Evolutionary conservation across 2,888 invertebrate species (phyloP), one percentile per base, ranked within the genome.

Genomic region (Brachyptera risi): DNA sequence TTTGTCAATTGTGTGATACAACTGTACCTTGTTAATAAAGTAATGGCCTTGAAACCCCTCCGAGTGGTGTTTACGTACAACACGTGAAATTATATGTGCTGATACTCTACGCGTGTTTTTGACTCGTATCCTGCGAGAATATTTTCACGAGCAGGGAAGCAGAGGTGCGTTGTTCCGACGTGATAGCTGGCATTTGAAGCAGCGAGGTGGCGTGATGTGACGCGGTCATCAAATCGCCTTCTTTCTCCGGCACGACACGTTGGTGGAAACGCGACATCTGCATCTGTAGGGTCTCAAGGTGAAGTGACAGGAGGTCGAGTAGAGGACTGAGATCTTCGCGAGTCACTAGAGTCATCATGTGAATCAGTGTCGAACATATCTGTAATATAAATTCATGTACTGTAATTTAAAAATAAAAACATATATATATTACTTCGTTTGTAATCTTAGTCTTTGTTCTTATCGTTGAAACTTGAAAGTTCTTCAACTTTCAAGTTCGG

Each of bases 361-460:
- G 90, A 26, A 87, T 82, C 4, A 92, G 75, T 0, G 90, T 84
- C 23, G 87, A 77, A 72, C 91, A 91, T 5, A 91, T 76, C 85
- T 89, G 73, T 54, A 80, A 80, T 66, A 65, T 31, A 31, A 31
- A n/a, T n/a, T n/a, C n/a, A n/a, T n/a, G n/a, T n/a, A n/a, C n/a
- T n/a, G n/a, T n/a, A n/a, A n/a, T n/a, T n/a, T n/a, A n/a, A n/a
- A n/a, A n/a, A n/a, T n/a, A n/a, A n/a, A n/a, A n/a, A n/a, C n/a
- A n/a, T n/a, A n/a, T n/a, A n/a, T n/a, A n/a, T n/a, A n/a, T n/a
- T n/a, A n/a, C n/a, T n/a, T n/a, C n/a, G n/a, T n/a, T n/a, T n/a
- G n/a, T n/a, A n/a, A n/a, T n/a, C n/a, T n/a, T n/a, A n/a, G n/a
- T n/a, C n/a, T n/a, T n/a, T n/a, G n/a, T n/a, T n/a, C n/a, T n/a